phyloP scores from a whole-genome alignment of 2,888 invertebrate species.

The Rhyacophila evoluta region DNA sequence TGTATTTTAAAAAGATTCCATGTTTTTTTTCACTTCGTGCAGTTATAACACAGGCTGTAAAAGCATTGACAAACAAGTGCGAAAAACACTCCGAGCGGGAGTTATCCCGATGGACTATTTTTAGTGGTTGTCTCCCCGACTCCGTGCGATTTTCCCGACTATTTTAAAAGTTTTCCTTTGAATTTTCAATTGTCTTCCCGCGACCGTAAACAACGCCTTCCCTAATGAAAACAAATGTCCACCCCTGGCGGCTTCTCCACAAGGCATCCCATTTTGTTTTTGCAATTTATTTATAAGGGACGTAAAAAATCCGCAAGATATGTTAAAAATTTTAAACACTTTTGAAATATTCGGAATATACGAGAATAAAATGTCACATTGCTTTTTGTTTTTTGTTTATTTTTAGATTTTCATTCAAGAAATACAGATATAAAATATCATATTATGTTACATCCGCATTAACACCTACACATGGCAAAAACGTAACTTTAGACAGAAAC shows the following conservation, averaged over 20 bases:
- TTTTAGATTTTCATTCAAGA: neutral
- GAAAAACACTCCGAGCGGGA: neutral
- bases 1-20: too few species aligned
- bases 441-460: too few species aligned
- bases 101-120: neutral
- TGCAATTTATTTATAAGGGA: conserved; percentile 36
- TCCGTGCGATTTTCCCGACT: conserved; percentile 53
- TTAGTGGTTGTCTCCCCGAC: conserved; percentile 57
- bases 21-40: neutral
- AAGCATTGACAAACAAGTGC: conserved; percentile 4
- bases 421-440: neutral
- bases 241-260: too few species aligned
- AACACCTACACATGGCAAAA: too few species aligned
- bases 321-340: conserved; percentile 37
- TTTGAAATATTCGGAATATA: neutral
- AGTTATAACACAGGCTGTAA: neutral
- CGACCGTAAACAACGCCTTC: conserved; percentile 35
- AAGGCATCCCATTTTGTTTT: neutral
- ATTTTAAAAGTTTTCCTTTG: conserved; percentile 44
- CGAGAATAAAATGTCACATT: conserved; percentile 23
- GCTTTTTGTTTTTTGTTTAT: conserved; percentile 26
- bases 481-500: too few species aligned
- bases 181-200: conserved; percentile 39
- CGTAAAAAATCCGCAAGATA: conserved; percentile 29
- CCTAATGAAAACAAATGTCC: conserved; percentile 49